phyloP scores from a whole-genome alignment of 53 echinoderm and acorn worm genomes.

The Arbacia lixula region DNA sequence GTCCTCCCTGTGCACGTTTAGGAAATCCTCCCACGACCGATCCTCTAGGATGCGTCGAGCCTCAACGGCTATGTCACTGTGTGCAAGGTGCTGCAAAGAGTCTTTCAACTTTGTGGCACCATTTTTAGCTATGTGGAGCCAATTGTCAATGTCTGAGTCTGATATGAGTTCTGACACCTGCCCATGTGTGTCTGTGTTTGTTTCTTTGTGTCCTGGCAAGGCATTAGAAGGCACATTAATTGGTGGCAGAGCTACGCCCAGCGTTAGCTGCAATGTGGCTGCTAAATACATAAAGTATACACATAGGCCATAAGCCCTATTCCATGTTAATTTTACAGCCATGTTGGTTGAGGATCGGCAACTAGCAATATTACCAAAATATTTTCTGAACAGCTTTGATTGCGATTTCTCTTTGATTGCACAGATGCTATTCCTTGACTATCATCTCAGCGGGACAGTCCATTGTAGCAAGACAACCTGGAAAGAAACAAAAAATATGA shows the following conservation, averaged over 20 bases:
- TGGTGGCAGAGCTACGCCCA: conserved; percentile 30
- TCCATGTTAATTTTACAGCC: conserved; percentile 21
- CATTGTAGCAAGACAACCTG: too few relatives aligned
- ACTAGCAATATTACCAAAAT: too few relatives aligned
- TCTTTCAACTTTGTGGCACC: conserved; percentile 30
- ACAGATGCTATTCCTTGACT: neutral
- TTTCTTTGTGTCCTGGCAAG: conserved; percentile 34
- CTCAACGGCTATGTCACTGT: conserved; percentile 36
- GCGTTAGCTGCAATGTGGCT: conserved; percentile 18
- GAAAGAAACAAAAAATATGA: too few relatives aligned
- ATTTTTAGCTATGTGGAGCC: conserved; percentile 42
- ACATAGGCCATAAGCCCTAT: conserved; percentile 13
- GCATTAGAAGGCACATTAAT: conserved; percentile 47
- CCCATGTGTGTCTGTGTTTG: conserved; percentile 1
- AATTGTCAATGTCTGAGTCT: conserved; percentile 26
- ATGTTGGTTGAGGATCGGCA: conserved; percentile 10
- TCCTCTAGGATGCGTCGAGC: neutral
- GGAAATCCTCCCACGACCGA: conserved; percentile 12
- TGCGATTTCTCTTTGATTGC: too few relatives aligned
- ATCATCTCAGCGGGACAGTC: too few relatives aligned
- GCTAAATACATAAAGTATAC: conserved; percentile 16
- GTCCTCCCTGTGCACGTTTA: neutral
- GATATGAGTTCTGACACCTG: conserved; percentile 26
- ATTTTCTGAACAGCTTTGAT: too few relatives aligned
- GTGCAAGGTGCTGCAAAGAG: conserved; percentile 20